These are phyloP conservation scores for Channa striata DNA, from an alignment of 2,797 vertebrate genomes.

Conservation along the genomic window DNA sequence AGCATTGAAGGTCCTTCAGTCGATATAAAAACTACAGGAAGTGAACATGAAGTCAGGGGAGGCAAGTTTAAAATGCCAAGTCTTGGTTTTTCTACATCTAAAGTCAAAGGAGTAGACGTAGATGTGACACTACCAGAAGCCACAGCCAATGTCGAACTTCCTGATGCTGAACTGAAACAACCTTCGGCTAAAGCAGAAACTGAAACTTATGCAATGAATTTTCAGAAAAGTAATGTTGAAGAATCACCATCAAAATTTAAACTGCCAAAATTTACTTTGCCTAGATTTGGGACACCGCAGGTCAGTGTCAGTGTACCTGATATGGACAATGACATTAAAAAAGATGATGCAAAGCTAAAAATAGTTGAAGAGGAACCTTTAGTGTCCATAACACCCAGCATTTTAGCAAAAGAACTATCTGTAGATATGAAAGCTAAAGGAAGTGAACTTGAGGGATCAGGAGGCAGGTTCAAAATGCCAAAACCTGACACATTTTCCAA, in stretches of 20 bases:
- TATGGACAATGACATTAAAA: neutral
- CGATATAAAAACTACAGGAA: no score
- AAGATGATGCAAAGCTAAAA: no score
- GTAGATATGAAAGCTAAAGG: no score
- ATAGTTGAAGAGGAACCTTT: no score
- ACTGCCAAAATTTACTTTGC: constrained; percentile 50
- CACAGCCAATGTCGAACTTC: constrained; percentile 35
- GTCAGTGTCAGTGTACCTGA: constrained; percentile 28
- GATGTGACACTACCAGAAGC: constrained; percentile 38
- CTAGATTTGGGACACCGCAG: constrained; percentile 56
- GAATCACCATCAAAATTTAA: constrained; percentile 55
- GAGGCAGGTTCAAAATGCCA: constrained; percentile 62
- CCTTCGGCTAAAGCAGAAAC: constrained; percentile 40
- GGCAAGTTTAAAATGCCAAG: no score
- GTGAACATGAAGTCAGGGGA: no score
- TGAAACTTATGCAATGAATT: constrained; percentile 25
- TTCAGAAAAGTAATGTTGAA: constrained; percentile 1
- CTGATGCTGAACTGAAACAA: constrained; percentile 26
- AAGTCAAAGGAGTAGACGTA: constrained; percentile 56
- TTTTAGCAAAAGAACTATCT: no score
- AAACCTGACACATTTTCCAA: constrained; percentile 28
- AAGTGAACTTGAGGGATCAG: no score
- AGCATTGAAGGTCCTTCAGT: neutral
- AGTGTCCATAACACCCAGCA: no score
- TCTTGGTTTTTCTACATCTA: no score